Percentiles rank a stretch among this genome's conserved stretches.
These are phyloP conservation scores for Diarsia rubi DNA, from an alignment of 2,888 invertebrate species.

Conservation along the genomic window DNA sequence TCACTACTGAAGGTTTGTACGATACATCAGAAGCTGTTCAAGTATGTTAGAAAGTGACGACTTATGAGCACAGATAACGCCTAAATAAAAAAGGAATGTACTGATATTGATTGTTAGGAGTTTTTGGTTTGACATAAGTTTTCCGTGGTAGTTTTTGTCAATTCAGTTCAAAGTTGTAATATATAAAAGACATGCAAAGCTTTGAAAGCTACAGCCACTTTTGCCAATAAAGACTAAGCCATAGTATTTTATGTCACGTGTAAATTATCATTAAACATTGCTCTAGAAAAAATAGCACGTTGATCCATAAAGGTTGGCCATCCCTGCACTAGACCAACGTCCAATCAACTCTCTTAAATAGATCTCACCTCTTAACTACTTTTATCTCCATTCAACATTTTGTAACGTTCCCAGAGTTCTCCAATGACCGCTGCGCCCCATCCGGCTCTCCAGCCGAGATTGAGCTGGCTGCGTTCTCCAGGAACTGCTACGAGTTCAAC, in stretches of 20 bases:
- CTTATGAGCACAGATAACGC: not conserved
- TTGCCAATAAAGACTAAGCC: no score
- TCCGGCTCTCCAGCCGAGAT: slow-evolving; percentile 94
- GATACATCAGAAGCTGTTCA: not conserved
- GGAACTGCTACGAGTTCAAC: slow-evolving; percentile 97
- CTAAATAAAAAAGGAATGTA: not conserved
- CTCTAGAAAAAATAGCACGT: no score
- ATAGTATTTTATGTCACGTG: no score
- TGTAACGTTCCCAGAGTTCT: slow-evolving; percentile 92
- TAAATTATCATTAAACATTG: no score
- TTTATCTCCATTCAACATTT: not conserved
- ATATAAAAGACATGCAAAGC: not conserved
- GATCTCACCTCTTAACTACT: not conserved
- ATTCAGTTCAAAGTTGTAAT: not conserved
- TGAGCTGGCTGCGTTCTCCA: slow-evolving; percentile 95
- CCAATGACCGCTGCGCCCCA: slow-evolving; percentile 95
- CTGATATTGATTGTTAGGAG: not conserved
- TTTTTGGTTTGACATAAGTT: not conserved
- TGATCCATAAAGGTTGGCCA: no score
- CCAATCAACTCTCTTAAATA: not conserved
- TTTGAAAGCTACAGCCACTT: not conserved
- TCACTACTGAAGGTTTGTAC: slow-evolving; percentile 95
- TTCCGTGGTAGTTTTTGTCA: not conserved
- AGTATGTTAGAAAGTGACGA: not conserved
- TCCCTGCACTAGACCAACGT: not conserved